Conservation (phyloP, 1,140 invertebrate species). For the Drosophila carrolli region DNA sequence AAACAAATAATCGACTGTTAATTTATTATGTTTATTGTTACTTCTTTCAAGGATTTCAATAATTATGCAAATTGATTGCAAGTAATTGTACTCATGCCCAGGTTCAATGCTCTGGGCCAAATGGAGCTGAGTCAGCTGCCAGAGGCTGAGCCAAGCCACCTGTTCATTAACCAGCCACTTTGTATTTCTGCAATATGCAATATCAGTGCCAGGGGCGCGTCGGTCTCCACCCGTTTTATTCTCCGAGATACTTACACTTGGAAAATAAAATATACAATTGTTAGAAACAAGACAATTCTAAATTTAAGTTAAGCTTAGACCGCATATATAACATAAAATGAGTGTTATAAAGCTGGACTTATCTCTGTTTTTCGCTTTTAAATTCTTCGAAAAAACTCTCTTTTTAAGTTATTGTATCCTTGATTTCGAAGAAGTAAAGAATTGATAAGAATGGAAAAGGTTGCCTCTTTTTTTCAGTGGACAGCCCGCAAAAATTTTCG, state of each 20-base stretch:
- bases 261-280: background rate
- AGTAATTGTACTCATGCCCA: slow-evolving; percentile 38
- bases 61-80: slow-evolving; percentile 36
- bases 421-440: too few species aligned
- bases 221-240: slow-evolving; percentile 3
- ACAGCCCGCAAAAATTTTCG: slow-evolving; percentile 61
- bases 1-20: slow-evolving; percentile 1
- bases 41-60: slow-evolving; percentile 16
- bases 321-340: too few species aligned
- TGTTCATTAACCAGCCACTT: slow-evolving; percentile 60
- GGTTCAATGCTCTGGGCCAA: slow-evolving; percentile 42
- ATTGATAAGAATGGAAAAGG: too few species aligned
- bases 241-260: slow-evolving; percentile 5
- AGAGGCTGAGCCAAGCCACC: slow-evolving; percentile 33
- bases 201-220: slow-evolving; percentile 63
- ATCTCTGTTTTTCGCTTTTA: too few species aligned
- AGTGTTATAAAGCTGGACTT: too few species aligned
- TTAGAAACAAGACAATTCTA: too few species aligned
- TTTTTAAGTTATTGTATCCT: background rate
- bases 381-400: background rate
- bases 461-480: slow-evolving; percentile 3
- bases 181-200: slow-evolving; percentile 27
- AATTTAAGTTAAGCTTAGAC: too few species aligned
- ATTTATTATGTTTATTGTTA: slow-evolving; percentile 11
- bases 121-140: slow-evolving; percentile 13